Evolutionary conservation across 2,113 vertebrate genomes (phyloP).

Genomic region (Parus major): DNA sequence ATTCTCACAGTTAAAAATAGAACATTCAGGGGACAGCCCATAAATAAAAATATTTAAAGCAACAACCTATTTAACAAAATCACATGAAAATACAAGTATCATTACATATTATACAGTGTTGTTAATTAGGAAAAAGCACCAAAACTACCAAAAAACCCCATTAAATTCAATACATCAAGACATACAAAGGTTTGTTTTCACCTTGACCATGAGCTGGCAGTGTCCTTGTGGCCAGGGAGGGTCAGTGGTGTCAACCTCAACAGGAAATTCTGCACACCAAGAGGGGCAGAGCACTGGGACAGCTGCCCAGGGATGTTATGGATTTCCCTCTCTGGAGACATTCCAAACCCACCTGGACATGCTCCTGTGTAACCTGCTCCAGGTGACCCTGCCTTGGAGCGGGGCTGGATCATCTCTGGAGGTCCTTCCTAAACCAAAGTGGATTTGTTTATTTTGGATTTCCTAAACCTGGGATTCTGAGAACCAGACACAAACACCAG

Average conservation of each 20-base stretch:
- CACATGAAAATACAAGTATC: background rate
- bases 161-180: background rate
- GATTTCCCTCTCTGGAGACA: background rate
- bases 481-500: background rate
- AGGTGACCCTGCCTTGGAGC: background rate
- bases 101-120: background rate
- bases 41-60: background rate
- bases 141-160: rapidly evolving
- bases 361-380: background rate
- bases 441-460: too few species aligned
- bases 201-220: background rate
- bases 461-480: background rate
- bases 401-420: background rate
- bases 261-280: background rate
- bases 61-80: background rate
- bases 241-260: background rate
- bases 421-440: background rate
- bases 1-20: background rate
- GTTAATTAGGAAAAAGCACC: background rate
- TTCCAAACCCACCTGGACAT: background rate
- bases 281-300: background rate
- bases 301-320: background rate
- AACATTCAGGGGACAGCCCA: background rate
- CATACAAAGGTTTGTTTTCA: background rate
- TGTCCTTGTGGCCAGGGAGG: background rate